phyloP scores from a whole-genome alignment of 2,113 vertebrate genomes.

The Tragelaphus buxtoni region DNA sequence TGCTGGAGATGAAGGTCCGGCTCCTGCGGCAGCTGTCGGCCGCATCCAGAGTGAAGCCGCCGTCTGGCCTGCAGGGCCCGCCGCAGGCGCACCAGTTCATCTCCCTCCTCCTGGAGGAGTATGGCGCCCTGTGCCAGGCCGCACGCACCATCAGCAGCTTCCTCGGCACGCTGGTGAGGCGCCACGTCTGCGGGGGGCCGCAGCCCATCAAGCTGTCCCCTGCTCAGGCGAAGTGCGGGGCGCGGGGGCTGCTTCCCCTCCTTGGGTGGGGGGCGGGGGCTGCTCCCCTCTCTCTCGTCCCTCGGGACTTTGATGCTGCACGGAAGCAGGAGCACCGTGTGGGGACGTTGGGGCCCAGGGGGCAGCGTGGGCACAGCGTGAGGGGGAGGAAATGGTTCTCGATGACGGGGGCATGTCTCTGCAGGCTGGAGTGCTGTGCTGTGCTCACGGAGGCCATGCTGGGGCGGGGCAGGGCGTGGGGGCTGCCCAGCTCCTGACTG shows the following conservation, averaged over 20 bases:
- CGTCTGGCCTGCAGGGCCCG: conserved; percentile 85
- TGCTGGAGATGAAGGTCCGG: conserved; percentile 96
- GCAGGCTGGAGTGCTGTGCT: background rate
- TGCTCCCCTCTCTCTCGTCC: background rate
- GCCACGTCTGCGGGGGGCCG: background rate
- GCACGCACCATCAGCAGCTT: conserved; percentile 96
- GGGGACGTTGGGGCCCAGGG: background rate
- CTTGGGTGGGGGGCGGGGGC: no score
- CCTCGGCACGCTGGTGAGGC: conserved; percentile 94
- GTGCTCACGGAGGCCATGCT: background rate
- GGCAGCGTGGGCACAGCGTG: background rate
- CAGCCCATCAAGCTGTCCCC: accelerated
- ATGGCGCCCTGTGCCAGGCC: conserved; percentile 94
- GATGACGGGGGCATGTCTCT: background rate
- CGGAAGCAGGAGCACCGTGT: background rate
- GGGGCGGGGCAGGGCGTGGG: accelerated
- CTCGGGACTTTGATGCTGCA: background rate
- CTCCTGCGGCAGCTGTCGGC: conserved; percentile 92
- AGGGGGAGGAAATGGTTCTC: background rate
- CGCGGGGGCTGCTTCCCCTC: background rate
- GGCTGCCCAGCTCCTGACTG: background rate
- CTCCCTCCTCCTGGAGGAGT: conserved; percentile 96
- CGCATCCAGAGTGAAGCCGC: conserved; percentile 83
- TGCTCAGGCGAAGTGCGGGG: accelerated
- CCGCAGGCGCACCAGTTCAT: conserved; percentile 96